Base-by-base conservation (phyloP, 2,113 vertebrate species). In the Todiramphus saurophagus region DNA sequence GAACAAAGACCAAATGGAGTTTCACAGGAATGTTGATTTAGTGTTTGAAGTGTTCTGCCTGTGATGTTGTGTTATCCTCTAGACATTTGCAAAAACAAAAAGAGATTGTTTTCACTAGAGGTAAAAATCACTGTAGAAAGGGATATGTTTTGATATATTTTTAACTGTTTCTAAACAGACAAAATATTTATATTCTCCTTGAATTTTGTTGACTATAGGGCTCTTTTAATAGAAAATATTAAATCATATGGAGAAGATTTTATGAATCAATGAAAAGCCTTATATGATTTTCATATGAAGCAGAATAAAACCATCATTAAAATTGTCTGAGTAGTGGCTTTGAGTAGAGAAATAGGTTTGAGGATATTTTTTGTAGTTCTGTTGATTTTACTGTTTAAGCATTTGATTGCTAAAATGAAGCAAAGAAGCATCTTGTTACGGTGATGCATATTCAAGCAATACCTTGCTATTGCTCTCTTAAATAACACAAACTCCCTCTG, bases 21-120 rank as follows among this genome's bases (percentile, higher is more conserved):
- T 91, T 96, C 50, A 80, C 28, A 68, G 39, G 41, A 86, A 51
- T 68, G 33, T 67, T 83, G 44, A 43, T 77, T 63, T 51, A 60
- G 11, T 70, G n/a, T 87, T 90, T 80, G 85, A 85, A 73, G 62
- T 89, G 25, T 85, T 95, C n/a, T 76, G 53, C 23, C 31, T 80
- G 27, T 84, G 46, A 41, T 73, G n/a, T 23, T 80, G 15, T 66
- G 60, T 80, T 83, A 70, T 59, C 7, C 46, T 88, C 56, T 70
- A 83, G 79, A 74, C 12, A 46, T 70, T 37, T 68, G 33, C 50
- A 74, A 63, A 93, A 87, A 89, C 5, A 64, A 83, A 84, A 84
- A 48, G 20, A 58, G 74, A 43, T 24, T 7, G 4, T 60, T 89
- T 87, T 74, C 44, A 63, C 13, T 72, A 39, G 70, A 43, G 39